phyloP scores from a whole-genome alignment of 2,888 invertebrate genomes.

The Leptinotarsa juncta region DNA sequence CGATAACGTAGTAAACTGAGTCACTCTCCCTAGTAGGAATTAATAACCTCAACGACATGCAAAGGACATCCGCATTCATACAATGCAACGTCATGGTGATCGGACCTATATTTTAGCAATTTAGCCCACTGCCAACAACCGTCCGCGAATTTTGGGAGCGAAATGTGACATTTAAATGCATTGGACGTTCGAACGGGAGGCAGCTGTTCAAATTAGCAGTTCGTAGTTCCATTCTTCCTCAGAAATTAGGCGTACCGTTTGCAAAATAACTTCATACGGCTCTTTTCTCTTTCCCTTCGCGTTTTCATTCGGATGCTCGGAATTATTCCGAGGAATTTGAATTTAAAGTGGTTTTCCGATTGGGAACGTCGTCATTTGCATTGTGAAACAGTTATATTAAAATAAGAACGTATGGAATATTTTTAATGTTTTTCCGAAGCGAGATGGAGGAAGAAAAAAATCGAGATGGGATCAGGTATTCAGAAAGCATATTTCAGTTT shows the following conservation, averaged over 20 bases:
- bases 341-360: constrained; percentile 26
- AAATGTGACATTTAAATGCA: constrained; percentile 64
- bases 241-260: constrained; percentile 39
- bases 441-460: neutral
- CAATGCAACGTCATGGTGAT: constrained; percentile 27
- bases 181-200: constrained; percentile 57
- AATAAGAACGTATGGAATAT: constrained; percentile 16
- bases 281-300: constrained; percentile 22
- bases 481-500: neutral
- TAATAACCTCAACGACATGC: constrained; percentile 3
- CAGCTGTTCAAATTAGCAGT: constrained; percentile 56
- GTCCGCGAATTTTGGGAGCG: constrained; percentile 55
- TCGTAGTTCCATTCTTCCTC: constrained; percentile 45
- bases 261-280: constrained; percentile 28
- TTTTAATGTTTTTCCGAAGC: constrained; percentile 15
- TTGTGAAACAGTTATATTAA: constrained; percentile 15
- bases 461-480: neutral
- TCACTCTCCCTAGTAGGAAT: neutral
- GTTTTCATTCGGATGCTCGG: constrained; percentile 14
- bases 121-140: constrained; percentile 44
- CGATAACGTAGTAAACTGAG: too few relatives aligned
- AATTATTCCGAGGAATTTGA: constrained; percentile 28
- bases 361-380: constrained; percentile 1
- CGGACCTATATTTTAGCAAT: constrained; percentile 34
- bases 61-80: neutral